These are phyloP conservation scores for Xenopus tropicalis DNA, from an alignment of 2,113 vertebrate genomes.

Conservation along the genomic window DNA sequence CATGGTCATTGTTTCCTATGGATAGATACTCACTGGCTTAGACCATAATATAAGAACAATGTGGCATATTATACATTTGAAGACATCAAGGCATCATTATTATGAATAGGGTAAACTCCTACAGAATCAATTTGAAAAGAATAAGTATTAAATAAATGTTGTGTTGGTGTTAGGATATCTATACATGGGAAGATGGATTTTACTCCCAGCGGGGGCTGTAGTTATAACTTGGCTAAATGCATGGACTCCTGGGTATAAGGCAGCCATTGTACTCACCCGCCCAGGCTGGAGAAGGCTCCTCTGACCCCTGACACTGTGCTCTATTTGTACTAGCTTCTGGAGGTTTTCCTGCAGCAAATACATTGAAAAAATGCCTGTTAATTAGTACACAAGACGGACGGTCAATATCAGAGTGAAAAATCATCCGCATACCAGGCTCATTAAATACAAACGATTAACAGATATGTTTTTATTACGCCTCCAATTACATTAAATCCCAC, in stretches of 20 bases:
- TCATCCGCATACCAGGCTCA: not conserved
- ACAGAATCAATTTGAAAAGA: too few species aligned
- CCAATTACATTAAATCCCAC: too few species aligned
- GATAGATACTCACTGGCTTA: not conserved
- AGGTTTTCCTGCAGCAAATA: slow-evolving; percentile 81
- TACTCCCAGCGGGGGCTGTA: too few species aligned
- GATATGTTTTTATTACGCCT: too few species aligned
- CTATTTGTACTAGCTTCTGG: slow-evolving; percentile 91
- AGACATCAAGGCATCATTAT: too few species aligned
- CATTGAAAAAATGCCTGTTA: slow-evolving; percentile 30
- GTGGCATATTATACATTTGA: too few species aligned
- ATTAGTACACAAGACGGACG: not conserved
- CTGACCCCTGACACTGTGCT: slow-evolving; percentile 87
- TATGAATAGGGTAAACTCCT: too few species aligned
- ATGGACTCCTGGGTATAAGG: not conserved
- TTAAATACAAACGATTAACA: slow-evolving; percentile 2
- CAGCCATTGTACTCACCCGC: slow-evolving; percentile 77
- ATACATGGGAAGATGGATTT: too few species aligned
- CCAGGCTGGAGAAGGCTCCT: slow-evolving; percentile 83
- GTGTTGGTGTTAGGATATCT: too few species aligned
- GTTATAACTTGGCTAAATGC: not conserved
- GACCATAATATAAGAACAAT: not conserved
- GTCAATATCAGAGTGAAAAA: not conserved
- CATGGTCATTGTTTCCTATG: not conserved
- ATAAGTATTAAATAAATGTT: too few species aligned